phyloP scores from a whole-genome alignment of 1,140 invertebrate genomes.

The Drosophila rufa region DNA sequence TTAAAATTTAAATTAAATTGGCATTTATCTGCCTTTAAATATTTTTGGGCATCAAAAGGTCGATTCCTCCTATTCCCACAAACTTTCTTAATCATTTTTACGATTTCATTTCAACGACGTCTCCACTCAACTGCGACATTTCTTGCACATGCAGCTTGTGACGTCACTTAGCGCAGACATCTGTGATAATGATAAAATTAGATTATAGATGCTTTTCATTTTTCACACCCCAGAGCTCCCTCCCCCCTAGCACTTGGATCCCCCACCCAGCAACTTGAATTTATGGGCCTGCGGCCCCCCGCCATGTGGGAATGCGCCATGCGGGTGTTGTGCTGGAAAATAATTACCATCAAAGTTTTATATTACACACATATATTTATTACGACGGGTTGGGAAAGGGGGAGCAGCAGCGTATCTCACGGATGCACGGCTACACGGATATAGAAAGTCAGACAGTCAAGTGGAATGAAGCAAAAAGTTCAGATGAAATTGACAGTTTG shows the following conservation, averaged over 20 bases:
- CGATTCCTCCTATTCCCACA: not conserved
- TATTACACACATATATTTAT: slow-evolving; percentile 64
- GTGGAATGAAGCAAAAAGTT: slow-evolving; percentile 75
- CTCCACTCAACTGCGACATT: slow-evolving; percentile 26
- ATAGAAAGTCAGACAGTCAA: slow-evolving; percentile 37
- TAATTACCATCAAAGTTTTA: slow-evolving; percentile 81
- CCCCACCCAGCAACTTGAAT: slow-evolving; percentile 49
- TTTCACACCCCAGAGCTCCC: slow-evolving; percentile 66
- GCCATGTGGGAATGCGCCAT: slow-evolving; percentile 68
- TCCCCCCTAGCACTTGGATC: not conserved
- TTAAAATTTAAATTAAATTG: too few relatives aligned
- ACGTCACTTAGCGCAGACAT: slow-evolving; percentile 81
- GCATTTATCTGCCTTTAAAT: too few relatives aligned
- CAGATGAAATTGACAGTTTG: slow-evolving; percentile 79
- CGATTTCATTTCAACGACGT: slow-evolving; percentile 44
- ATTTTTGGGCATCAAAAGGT: not conserved
- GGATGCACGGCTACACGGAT: slow-evolving; percentile 20
- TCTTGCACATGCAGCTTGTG: slow-evolving; percentile 59
- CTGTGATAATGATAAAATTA: slow-evolving; percentile 84
- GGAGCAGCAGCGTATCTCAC: slow-evolving; percentile 31
- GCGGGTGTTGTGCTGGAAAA: slow-evolving; percentile 74
- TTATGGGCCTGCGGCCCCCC: slow-evolving; percentile 57
- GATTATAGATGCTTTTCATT: slow-evolving; percentile 82
- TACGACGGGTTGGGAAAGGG: slow-evolving; percentile 6
- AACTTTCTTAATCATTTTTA: slow-evolving; percentile 31